Conservation (phyloP, 2,797 vertebrate genomes). For the Gambusia yucatana region DNA sequence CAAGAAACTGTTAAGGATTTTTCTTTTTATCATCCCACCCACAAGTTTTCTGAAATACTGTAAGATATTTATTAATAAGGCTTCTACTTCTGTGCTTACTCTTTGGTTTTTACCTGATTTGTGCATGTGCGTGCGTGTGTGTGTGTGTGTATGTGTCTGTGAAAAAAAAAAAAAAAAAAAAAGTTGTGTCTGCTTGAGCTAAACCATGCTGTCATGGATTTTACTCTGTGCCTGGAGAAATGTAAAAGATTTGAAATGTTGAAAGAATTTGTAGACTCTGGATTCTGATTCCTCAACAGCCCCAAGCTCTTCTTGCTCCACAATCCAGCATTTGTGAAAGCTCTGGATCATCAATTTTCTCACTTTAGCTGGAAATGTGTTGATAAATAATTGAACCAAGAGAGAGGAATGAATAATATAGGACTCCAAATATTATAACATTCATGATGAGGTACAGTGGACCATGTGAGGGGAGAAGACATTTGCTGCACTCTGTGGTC, state of each 20-base stretch:
- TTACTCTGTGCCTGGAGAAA: conserved; percentile 19
- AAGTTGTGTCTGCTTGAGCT: conserved; percentile 5
- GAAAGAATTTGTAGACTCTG: conserved; percentile 22
- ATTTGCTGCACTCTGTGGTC: conserved; percentile 23
- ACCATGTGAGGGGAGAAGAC: conserved; percentile 19
- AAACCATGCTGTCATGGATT: conserved; percentile 18
- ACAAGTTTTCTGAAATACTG: neutral
- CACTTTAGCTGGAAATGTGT: conserved; percentile 52
- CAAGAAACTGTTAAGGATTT: neutral
- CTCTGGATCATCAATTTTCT: conserved; percentile 70
- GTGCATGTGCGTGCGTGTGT: neutral
- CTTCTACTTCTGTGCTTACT: neutral
- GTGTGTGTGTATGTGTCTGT: no score
- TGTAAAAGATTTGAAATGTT: conserved; percentile 33
- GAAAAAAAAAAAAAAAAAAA: neutral
- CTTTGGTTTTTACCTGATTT: neutral
- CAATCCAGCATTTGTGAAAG: conserved; percentile 61
- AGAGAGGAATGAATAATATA: conserved; percentile 60
- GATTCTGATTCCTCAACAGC: conserved; percentile 27
- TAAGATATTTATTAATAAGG: neutral
- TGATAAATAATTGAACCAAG: conserved; percentile 68
- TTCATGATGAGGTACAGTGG: conserved; percentile 39
- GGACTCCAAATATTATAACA: conserved; percentile 52
- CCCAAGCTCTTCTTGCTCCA: conserved; percentile 31
- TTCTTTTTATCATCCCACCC: neutral